Percentiles rank a stretch among this genome's conserved stretches.
Conservation (phyloP, 2,113 vertebrate genomes). For the Echinops telfairi region DNA sequence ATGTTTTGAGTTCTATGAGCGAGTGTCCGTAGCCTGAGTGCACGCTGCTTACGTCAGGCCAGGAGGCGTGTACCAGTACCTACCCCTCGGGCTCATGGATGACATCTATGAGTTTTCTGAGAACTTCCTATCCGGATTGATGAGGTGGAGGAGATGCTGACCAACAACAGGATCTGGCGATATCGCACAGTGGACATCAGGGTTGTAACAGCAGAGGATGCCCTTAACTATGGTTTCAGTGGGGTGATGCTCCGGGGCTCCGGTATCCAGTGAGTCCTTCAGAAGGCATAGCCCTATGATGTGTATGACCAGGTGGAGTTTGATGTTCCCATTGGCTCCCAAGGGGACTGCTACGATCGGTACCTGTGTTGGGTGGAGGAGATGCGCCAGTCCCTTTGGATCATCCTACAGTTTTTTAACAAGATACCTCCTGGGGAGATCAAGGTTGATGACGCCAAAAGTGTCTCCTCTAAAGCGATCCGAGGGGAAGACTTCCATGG, state of each 20-base stretch:
- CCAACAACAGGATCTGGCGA: constrained; percentile 97
- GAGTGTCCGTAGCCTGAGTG: constrained; percentile 96
- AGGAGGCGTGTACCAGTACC: constrained; percentile 95
- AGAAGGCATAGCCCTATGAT: constrained; percentile 96
- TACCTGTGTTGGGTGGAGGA: constrained; percentile 97
- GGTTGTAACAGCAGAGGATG: constrained; percentile 91
- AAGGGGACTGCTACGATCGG: constrained; percentile 96
- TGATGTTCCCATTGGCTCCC: constrained; percentile 94
- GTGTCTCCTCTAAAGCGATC: no score
- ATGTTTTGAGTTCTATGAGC: constrained; percentile 97
- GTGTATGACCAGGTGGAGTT: constrained; percentile 96
- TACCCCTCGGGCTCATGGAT: constrained; percentile 97
- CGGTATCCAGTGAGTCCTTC: constrained; percentile 96
- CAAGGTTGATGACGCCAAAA: constrained; percentile 97
- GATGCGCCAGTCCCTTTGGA: constrained; percentile 96
- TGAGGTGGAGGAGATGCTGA: constrained; percentile 98
- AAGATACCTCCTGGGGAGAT: constrained; percentile 98
- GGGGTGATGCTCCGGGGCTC: constrained; percentile 98
- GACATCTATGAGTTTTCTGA: constrained; percentile 96
- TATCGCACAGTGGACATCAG: constrained; percentile 94
- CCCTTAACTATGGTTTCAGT: constrained; percentile 96
- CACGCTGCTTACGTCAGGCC: constrained; percentile 94
- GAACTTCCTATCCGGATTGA: constrained; percentile 94
- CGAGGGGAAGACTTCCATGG: constrained; percentile 99
- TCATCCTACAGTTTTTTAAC: constrained; percentile 94